phyloP scores from a whole-genome alignment of 2,113 vertebrate species.

The Stomatorhinus ivindoensis region DNA sequence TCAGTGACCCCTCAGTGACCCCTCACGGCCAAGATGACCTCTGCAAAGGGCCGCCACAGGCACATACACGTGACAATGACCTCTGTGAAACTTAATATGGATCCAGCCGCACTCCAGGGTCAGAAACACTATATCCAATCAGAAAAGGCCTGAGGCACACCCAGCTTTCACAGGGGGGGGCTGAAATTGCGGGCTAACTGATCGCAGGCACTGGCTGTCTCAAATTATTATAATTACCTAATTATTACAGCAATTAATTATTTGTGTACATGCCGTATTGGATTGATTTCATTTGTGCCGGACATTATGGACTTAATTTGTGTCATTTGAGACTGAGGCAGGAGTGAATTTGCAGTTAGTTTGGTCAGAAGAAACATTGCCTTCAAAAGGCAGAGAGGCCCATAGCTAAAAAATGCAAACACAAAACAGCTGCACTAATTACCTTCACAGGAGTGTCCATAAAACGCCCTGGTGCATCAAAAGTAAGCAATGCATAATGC shows the following conservation, averaged over 20 bases:
- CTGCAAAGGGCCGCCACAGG: not conserved
- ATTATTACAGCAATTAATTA: not conserved
- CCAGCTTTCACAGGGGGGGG: not conserved
- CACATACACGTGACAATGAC: conserved; percentile 20
- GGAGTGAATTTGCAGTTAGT: not conserved
- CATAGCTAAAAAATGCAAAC: not conserved
- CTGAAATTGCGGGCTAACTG: not conserved
- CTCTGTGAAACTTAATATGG: conserved; percentile 29
- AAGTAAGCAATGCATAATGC: not conserved
- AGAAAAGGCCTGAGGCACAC: conserved; percentile 20
- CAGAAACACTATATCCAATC: conserved; percentile 29
- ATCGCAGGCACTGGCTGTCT: not conserved
- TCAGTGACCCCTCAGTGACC: conserved; percentile 16
- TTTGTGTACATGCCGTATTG: not conserved
- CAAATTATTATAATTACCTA: not conserved
- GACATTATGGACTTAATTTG: not conserved
- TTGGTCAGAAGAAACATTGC: not conserved
- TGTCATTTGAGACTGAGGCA: not conserved
- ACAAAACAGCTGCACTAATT: not conserved
- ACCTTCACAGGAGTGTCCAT: not conserved
- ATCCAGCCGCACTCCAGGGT: conserved; percentile 13
- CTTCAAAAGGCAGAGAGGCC: not conserved
- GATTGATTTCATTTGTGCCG: not conserved
- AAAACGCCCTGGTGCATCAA: not conserved
- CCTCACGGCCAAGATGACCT: conserved; percentile 7